Percentiles rank a stretch among this genome's conserved stretches.
Evolutionary conservation across 2,888 invertebrate species (phyloP).

Genomic region (Oegoconia quadripuncta): DNA sequence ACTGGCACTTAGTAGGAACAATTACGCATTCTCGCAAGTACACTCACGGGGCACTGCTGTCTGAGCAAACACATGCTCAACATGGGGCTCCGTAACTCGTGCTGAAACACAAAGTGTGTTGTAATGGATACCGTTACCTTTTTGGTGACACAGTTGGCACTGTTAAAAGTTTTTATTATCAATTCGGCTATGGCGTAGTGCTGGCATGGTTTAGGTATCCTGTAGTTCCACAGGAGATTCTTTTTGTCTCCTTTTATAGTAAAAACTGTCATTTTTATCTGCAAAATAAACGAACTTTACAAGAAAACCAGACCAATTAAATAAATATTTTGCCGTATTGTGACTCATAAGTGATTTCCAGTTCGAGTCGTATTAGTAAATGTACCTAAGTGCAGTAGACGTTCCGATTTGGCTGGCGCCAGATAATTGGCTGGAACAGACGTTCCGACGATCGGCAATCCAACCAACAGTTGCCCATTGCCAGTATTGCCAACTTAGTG

Average conservation of each 20-base stretch:
- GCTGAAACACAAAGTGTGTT: too few relatives aligned
- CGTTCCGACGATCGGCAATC: too few relatives aligned
- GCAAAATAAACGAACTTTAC: constrained; percentile 5
- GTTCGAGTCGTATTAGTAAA: background rate
- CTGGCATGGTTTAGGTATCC: constrained; percentile 28
- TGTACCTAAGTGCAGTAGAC: background rate
- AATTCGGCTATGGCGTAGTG: constrained; percentile 20
- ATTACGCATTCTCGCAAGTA: too few relatives aligned
- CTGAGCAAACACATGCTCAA: too few relatives aligned
- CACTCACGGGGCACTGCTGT: too few relatives aligned
- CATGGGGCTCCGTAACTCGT: background rate
- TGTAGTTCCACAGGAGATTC: constrained; percentile 24
- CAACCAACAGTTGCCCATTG: too few relatives aligned
- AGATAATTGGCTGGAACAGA: too few relatives aligned
- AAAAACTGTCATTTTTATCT: constrained; percentile 23
- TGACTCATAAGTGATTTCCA: background rate
- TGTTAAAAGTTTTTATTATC: background rate
- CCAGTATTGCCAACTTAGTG: too few relatives aligned
- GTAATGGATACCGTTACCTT: constrained; percentile 1
- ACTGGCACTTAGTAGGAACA: too few relatives aligned
- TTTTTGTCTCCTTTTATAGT: constrained; percentile 18
- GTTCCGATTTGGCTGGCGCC: background rate
- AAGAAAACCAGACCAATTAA: background rate
- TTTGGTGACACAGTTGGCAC: constrained; percentile 8
- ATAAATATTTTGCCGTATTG: background rate